Evolutionary conservation across 2,888 invertebrate species (phyloP).

Genomic region (Criorhina ranunculi): DNA sequence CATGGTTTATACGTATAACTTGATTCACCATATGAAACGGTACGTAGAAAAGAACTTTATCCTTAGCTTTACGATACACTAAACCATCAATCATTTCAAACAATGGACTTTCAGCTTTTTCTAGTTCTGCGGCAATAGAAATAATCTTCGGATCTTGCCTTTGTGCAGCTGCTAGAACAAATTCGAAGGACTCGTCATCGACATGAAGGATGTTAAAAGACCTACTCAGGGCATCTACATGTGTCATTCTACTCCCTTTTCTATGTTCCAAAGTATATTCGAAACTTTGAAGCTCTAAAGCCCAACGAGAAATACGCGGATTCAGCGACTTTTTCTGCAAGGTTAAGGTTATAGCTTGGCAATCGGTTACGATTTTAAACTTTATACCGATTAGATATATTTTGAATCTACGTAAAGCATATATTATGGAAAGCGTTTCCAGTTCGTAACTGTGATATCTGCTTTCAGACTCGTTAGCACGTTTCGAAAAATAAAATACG

Average conservation of each 20-base stretch:
- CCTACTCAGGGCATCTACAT: slow-evolving; percentile 36
- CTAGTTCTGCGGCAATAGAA: neutral
- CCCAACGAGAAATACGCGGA: slow-evolving; percentile 31
- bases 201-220: neutral
- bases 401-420: too few species aligned
- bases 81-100: slow-evolving; percentile 15
- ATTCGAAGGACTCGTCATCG: neutral
- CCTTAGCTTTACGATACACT: neutral
- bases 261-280: slow-evolving; percentile 35
- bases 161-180: neutral
- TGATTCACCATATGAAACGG: neutral
- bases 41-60: neutral
- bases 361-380: slow-evolving; percentile 25
- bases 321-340: slow-evolving; percentile 21
- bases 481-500: too few species aligned
- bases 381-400: slow-evolving; percentile 7
- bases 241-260: slow-evolving; percentile 10
- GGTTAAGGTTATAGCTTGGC: slow-evolving; percentile 20
- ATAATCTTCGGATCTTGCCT: slow-evolving; percentile 8
- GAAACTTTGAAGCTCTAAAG: slow-evolving; percentile 23
- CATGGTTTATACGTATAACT: neutral
- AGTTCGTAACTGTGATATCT: too few species aligned
- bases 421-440: too few species aligned
- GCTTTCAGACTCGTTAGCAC: neutral
- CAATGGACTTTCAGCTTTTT: neutral